Evolutionary conservation across 2,113 vertebrate genomes (phyloP), one percentile per base, ranked within the genome.

Genomic region (Raphicerus campestris): DNA sequence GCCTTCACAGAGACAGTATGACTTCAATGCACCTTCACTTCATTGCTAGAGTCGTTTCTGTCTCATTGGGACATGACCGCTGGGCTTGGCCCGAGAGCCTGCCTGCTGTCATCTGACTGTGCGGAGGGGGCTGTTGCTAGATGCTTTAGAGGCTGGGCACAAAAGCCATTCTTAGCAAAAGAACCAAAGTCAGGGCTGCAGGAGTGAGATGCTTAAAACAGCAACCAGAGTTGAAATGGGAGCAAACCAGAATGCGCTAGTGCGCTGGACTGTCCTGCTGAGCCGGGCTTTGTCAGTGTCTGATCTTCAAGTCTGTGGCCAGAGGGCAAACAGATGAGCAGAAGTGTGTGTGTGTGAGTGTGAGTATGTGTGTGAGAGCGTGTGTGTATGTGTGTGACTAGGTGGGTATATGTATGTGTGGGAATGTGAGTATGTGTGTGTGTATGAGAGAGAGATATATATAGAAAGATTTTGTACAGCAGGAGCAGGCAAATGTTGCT

Each of bases 261-360:
- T 51, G 66, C 28, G 39, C 49, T 80, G 70, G 60, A 28, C n/a
- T 87, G 78, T 81, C 80, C 35, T 0, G 14, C 53, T 87, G 78
- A 94, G 53, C 78, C 88, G 56, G 56, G 92, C 22, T 84, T 73
- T 55, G 66, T 87, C 42, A 39, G 66, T 49, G n/a, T 97, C 97
- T 98, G 88, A 98, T 96, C 95, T 98, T 97, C 17, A 56, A 89
- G 86, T 89, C 83, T 87, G 91, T 53, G 86, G 95, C 98, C 97
- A 89, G 45, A 87, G 97, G 98, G 92, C 93, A 97, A 94, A 96
- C 20, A 96, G 81, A 87, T 97, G 95, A 93, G 95, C 17, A 93
- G 53, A 84, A 35, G 66, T 32, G 24, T 2, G n/a, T 16, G 32
- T 66, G 11, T 73, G 9, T 17, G 47, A 9, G 30, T 73, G 51